These are phyloP conservation scores for Trichopria drosophilae DNA, from an alignment of 2,888 invertebrate genomes.

Conservation along the genomic window DNA sequence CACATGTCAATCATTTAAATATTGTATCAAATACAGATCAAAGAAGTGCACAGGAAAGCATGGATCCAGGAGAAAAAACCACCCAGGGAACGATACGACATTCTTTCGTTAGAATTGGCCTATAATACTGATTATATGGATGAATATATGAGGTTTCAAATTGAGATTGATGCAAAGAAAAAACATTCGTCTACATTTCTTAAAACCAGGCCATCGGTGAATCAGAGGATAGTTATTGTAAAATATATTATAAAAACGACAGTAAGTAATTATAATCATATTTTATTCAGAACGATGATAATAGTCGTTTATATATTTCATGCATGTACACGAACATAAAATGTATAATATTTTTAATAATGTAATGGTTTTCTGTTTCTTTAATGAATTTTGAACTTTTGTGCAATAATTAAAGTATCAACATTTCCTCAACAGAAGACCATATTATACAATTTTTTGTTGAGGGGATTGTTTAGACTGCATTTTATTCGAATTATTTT, in stretches of 20 bases:
- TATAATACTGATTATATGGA: conserved; percentile 34
- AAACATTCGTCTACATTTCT: conserved; percentile 34
- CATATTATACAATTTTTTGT: too few relatives aligned
- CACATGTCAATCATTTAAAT: not conserved
- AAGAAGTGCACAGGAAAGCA: conserved; percentile 17
- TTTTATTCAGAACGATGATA: too few relatives aligned
- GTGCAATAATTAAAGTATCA: too few relatives aligned
- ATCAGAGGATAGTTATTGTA: conserved; percentile 42
- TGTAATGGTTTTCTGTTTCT: too few relatives aligned
- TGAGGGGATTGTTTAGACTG: too few relatives aligned
- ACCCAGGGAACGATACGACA: not conserved
- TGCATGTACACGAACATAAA: too few relatives aligned
- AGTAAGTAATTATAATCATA: conserved; percentile 16
- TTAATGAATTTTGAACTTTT: too few relatives aligned
- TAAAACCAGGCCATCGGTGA: conserved; percentile 28
- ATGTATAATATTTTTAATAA: too few relatives aligned
- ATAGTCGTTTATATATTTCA: too few relatives aligned
- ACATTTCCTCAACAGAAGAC: too few relatives aligned
- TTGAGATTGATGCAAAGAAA: conserved; percentile 30
- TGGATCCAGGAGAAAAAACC: not conserved
- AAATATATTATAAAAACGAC: conserved; percentile 23
- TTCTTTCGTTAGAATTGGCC: conserved; percentile 9
- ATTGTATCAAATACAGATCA: too few relatives aligned
- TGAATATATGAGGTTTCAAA: conserved; percentile 32
- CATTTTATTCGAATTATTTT: too few relatives aligned